Conservation (phyloP, 2,888 invertebrate species). For the Rhagium mordax region DNA sequence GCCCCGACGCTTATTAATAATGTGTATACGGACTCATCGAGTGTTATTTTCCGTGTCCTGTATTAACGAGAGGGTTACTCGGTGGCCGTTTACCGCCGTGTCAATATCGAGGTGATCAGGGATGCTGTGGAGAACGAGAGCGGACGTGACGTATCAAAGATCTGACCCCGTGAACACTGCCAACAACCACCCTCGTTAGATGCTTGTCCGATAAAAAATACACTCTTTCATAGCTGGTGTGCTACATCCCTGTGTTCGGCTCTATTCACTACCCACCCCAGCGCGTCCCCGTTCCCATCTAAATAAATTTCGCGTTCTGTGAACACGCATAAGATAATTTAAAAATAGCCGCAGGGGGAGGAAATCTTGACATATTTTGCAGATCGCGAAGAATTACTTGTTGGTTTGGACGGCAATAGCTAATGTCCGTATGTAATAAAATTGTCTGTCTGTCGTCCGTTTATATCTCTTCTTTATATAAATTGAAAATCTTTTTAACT, state of each 20-base stretch:
- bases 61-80: conserved; percentile 21
- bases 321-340: conserved; percentile 55
- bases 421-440: too few species aligned
- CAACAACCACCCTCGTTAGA: conserved; percentile 62
- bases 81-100: conserved; percentile 53
- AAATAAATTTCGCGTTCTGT: conserved; percentile 47
- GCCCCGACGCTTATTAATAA: conserved; percentile 4
- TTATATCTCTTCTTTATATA: too few species aligned
- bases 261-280: conserved; percentile 26
- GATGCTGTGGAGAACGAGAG: conserved; percentile 56
- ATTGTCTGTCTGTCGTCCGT: too few species aligned
- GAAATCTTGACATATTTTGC: conserved; percentile 34
- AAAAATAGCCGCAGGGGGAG: conserved; percentile 46
- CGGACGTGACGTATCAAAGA: conserved; percentile 68
- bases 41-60: conserved; percentile 19
- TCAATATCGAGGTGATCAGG: conserved; percentile 60
- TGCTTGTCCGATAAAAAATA: conserved; percentile 65
- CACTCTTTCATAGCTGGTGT: conserved; percentile 52
- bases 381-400: background rate
- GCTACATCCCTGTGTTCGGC: background rate
- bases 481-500: too few species aligned
- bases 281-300: conserved; percentile 23
- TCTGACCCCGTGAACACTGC: conserved; percentile 62
- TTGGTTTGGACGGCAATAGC: background rate
- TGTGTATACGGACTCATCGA: conserved; percentile 11